These are phyloP conservation scores for Dendrolimus punctatus DNA, from an alignment of 1,140 invertebrate genomes.

Conservation along the genomic window DNA sequence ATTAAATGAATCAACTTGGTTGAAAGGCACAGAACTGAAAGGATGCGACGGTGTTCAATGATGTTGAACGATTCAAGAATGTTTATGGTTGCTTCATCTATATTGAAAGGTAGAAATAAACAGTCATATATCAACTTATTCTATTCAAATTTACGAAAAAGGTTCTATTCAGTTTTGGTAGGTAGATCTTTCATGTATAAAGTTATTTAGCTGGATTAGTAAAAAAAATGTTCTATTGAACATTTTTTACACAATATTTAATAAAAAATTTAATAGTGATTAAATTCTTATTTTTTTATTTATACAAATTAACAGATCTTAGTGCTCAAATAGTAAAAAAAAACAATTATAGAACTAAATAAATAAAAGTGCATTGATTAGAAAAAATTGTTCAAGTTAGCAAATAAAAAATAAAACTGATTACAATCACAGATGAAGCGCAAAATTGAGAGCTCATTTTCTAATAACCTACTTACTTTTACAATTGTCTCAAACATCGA, in stretches of 20 bases:
- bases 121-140: too few species aligned
- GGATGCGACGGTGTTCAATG: too few species aligned
- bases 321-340: slow-evolving; percentile 63
- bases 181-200: neutral
- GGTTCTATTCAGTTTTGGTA: too few species aligned
- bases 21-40: too few species aligned
- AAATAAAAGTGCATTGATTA: slow-evolving; percentile 65
- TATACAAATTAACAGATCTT: slow-evolving; percentile 68
- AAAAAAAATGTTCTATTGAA: neutral
- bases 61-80: too few species aligned
- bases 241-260: slow-evolving; percentile 7
- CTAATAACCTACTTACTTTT: slow-evolving; percentile 19
- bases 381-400: slow-evolving; percentile 57
- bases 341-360: slow-evolving; percentile 55
- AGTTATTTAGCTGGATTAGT: neutral
- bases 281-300: slow-evolving; percentile 39
- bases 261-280: slow-evolving; percentile 37
- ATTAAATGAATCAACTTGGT: too few species aligned
- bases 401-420: slow-evolving; percentile 50
- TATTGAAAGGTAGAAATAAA: too few species aligned
- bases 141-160: too few species aligned
- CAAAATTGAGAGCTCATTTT: slow-evolving; percentile 51
- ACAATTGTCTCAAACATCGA: slow-evolving; percentile 14
- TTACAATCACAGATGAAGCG: slow-evolving; percentile 63
- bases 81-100: too few species aligned